Conservation (phyloP, 2,797 vertebrate species). For the Mus caroli region DNA sequence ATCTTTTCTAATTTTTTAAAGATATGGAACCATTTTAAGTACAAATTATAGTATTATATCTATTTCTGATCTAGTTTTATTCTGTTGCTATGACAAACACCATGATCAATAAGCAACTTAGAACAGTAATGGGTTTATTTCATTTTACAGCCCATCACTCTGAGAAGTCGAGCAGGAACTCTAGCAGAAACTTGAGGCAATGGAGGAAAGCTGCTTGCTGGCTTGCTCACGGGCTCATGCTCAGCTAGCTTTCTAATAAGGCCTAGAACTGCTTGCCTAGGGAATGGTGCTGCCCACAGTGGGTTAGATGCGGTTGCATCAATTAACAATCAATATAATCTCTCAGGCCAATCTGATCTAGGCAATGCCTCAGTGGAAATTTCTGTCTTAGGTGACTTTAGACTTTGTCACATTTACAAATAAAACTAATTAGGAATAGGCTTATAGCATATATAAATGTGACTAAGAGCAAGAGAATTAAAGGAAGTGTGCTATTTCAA, state of each 20-base stretch:
- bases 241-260: too few species aligned
- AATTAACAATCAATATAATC: background rate
- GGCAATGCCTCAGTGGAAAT: background rate
- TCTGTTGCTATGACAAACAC: background rate
- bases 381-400: background rate
- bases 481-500: background rate
- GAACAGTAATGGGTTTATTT: background rate
- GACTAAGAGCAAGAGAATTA: too few species aligned
- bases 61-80: background rate
- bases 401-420: background rate
- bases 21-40: background rate
- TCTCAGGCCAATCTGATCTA: background rate
- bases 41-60: background rate
- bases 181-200: background rate
- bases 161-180: background rate
- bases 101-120: background rate
- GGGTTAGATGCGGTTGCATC: background rate
- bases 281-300: background rate
- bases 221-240: background rate
- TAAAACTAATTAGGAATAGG: background rate
- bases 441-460: background rate
- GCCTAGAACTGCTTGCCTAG: background rate
- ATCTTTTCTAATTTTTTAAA: background rate
- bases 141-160: background rate
- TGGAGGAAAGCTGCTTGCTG: background rate